A percentile compares a stretch with the other conserved stretches of the same genome.
These are phyloP conservation scores for Baronia brevicornis DNA, from an alignment of 2,888 invertebrate genomes.

Conservation along the genomic window DNA sequence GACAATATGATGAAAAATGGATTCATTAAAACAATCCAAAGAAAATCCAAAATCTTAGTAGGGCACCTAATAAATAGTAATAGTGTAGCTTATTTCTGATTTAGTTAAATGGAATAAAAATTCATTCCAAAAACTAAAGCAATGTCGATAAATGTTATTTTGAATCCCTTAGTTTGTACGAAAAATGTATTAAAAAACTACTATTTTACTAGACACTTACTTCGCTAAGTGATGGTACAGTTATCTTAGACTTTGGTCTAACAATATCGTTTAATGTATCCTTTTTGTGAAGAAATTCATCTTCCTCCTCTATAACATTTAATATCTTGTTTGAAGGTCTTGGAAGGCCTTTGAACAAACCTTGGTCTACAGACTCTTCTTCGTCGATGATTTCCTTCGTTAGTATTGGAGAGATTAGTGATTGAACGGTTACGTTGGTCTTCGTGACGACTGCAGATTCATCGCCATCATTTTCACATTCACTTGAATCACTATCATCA, in stretches of 20 bases:
- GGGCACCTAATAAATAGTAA: too few relatives aligned
- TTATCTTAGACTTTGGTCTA: conserved; percentile 78
- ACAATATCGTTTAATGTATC: conserved; percentile 41
- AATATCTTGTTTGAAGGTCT: conserved; percentile 55
- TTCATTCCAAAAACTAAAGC: background rate
- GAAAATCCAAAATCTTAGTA: too few relatives aligned
- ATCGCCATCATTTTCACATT: conserved; percentile 46
- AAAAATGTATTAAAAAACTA: background rate
- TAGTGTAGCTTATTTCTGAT: background rate
- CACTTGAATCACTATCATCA: conserved; percentile 70
- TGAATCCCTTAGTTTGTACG: background rate
- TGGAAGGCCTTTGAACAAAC: conserved; percentile 62
- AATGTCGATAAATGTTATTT: background rate
- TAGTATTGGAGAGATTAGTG: conserved; percentile 6
- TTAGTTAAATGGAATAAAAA: background rate
- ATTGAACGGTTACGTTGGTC: too few relatives aligned
- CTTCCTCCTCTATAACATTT: conserved; percentile 72
- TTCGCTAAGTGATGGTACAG: conserved; percentile 80
- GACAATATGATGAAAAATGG: too few relatives aligned
- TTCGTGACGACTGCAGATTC: conserved; percentile 31
- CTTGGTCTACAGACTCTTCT: conserved; percentile 8
- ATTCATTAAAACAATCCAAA: too few relatives aligned
- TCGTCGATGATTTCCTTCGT: conserved; percentile 1
- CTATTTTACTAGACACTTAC: conserved; percentile 42
- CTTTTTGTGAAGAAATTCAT: conserved; percentile 78